Conservation (phyloP, 2,888 invertebrate species). For the Hypomecis punctinalis region DNA sequence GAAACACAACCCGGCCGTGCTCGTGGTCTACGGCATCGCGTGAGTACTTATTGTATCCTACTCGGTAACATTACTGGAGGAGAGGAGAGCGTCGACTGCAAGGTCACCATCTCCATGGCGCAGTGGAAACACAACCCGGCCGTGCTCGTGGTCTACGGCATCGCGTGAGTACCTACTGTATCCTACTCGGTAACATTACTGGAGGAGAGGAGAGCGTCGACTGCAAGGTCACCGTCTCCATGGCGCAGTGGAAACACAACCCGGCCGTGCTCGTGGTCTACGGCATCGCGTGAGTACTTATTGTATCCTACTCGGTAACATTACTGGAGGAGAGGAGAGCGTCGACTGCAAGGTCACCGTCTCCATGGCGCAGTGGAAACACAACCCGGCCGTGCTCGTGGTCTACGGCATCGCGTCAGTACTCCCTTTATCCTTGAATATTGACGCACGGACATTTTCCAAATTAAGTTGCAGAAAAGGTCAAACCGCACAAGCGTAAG, state of each 20-base stretch:
- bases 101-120: conserved; percentile 86
- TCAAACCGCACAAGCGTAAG: too few relatives aligned
- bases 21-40: conserved; percentile 86
- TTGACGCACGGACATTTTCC: not conserved
- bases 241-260: conserved; percentile 87
- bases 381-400: conserved; percentile 84
- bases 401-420: conserved; percentile 86
- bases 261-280: conserved; percentile 85
- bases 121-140: conserved; percentile 87
- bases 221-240: conserved; percentile 85
- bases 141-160: conserved; percentile 86
- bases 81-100: conserved; percentile 86
- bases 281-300: conserved; percentile 80
- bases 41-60: conserved; percentile 56
- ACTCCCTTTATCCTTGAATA: conserved; percentile 6
- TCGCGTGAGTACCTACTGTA: conserved; percentile 70
- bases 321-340: conserved; percentile 85
- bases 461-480: too few relatives aligned
- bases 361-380: conserved; percentile 87
- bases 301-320: not conserved
- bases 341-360: conserved; percentile 86
- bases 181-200: not conserved
- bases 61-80: conserved; percentile 59
- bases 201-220: conserved; percentile 87
- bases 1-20: conserved; percentile 84